Evolutionary conservation across 2,888 invertebrate genomes (phyloP).

Genomic region (Periphyllus acericola): DNA sequence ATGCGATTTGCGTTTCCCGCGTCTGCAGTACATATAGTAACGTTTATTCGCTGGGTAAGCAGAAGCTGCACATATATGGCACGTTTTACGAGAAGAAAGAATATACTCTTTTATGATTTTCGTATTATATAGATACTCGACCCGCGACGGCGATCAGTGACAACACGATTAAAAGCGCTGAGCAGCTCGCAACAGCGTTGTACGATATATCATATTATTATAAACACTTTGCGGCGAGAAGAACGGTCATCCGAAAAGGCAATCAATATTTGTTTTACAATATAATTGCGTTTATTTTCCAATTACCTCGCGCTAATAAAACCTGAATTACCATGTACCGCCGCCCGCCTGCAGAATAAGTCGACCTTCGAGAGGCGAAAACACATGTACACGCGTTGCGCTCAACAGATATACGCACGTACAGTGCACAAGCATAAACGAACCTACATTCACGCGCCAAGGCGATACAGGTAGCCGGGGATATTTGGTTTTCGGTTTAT

Average conservation of each 20-base stretch:
- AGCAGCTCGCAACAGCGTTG: neutral
- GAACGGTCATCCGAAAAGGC: neutral
- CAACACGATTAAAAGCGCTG: too few species aligned
- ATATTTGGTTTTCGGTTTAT: neutral
- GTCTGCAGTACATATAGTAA: too few species aligned
- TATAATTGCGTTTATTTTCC: slow-evolving; percentile 5
- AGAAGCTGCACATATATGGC: neutral
- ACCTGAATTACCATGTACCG: neutral
- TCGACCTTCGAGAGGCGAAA: slow-evolving; percentile 20
- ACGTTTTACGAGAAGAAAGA: neutral
- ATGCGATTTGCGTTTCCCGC: too few species aligned
- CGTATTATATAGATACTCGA: neutral
- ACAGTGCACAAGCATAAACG: neutral
- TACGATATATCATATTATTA: neutral
- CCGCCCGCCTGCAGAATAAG: neutral
- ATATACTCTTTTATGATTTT: too few species aligned
- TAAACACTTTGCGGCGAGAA: neutral
- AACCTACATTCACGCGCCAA: slow-evolving; percentile 23
- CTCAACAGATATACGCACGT: neutral
- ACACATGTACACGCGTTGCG: neutral
- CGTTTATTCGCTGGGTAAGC: too few species aligned
- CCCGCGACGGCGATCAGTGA: neutral
- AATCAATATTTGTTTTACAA: neutral
- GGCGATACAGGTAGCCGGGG: neutral
- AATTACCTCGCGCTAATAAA: slow-evolving; percentile 49